Evolutionary conservation across 2,113 vertebrate species (phyloP).

Genomic region (Apteryx owenii): DNA sequence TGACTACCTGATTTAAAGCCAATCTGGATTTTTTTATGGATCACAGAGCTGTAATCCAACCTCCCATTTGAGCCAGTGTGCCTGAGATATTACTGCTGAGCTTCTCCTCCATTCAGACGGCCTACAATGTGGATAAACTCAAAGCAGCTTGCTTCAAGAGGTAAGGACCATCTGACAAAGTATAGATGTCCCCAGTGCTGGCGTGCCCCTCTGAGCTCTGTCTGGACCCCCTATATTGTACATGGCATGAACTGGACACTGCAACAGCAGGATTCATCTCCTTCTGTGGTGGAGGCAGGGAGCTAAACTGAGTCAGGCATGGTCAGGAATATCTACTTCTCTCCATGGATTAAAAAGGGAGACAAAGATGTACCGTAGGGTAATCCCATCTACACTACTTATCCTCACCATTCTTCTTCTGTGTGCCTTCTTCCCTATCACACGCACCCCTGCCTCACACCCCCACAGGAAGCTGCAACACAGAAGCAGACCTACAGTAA

Average conservation of each 20-base stretch:
- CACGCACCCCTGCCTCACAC: not conserved
- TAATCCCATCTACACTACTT: not conserved
- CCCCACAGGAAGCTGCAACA: not conserved
- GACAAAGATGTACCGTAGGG: not conserved
- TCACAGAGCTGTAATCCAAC: not conserved
- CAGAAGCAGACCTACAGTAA: not conserved
- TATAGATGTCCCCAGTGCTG: not conserved
- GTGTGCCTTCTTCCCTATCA: not conserved
- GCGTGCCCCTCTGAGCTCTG: not conserved
- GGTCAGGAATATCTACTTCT: not conserved
- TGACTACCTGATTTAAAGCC: not conserved
- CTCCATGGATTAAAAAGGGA: not conserved
- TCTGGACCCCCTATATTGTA: not conserved
- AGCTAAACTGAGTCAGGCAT: not conserved
- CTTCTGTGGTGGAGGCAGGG: not conserved
- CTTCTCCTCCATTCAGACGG: not conserved
- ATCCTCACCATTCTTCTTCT: not conserved
- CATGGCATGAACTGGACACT: not conserved
- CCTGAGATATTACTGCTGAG: not conserved
- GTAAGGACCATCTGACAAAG: not conserved
- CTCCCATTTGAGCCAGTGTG: not conserved
- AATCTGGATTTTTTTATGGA: not conserved
- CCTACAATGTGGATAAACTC: not conserved
- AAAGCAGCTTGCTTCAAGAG: not conserved
- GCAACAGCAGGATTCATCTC: not conserved